Percentiles rank a stretch among this genome's conserved stretches.
phyloP scores from a whole-genome alignment of 2,888 invertebrate genomes.

The Aquatica leii region DNA sequence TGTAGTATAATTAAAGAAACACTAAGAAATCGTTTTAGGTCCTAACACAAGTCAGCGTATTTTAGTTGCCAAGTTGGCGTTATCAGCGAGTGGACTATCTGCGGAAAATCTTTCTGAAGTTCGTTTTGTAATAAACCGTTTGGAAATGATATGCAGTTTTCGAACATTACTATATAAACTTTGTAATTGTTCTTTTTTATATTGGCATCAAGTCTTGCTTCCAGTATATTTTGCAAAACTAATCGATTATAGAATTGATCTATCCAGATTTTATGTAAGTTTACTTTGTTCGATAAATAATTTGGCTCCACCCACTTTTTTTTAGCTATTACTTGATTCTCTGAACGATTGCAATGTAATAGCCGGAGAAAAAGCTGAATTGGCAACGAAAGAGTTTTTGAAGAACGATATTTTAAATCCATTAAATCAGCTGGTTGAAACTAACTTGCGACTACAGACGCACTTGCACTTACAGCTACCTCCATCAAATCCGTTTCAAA shows the following conservation, averaged over 20 bases:
- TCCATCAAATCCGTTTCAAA: constrained; percentile 60
- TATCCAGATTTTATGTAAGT: constrained; percentile 68
- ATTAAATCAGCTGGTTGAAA: constrained; percentile 89
- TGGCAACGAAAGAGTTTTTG: constrained; percentile 60
- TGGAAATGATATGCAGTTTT: constrained; percentile 71
- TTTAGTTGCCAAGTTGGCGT: constrained; percentile 56
- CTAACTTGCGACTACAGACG: constrained; percentile 89
- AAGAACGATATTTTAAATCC: constrained; percentile 71
- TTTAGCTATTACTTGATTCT: constrained; percentile 55
- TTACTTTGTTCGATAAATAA: constrained; percentile 3
- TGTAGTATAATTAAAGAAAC: background rate
- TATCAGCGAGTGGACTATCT: constrained; percentile 66
- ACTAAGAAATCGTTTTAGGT: constrained; percentile 46
- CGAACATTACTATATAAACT: constrained; percentile 66
- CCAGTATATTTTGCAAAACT: constrained; percentile 80
- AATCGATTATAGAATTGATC: constrained; percentile 72
- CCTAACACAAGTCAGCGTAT: constrained; percentile 57
- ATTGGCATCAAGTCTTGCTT: constrained; percentile 82
- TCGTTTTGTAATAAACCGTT: constrained; percentile 68
- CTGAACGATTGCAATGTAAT: constrained; percentile 52
- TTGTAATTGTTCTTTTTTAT: constrained; percentile 79
- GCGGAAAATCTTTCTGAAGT: constrained; percentile 72
- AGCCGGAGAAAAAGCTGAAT: constrained; percentile 54
- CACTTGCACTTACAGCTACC: constrained; percentile 88
- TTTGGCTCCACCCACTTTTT: constrained; percentile 16